Conservation (phyloP, 2,797 vertebrate genomes). For the Carcharodon carcharias region DNA sequence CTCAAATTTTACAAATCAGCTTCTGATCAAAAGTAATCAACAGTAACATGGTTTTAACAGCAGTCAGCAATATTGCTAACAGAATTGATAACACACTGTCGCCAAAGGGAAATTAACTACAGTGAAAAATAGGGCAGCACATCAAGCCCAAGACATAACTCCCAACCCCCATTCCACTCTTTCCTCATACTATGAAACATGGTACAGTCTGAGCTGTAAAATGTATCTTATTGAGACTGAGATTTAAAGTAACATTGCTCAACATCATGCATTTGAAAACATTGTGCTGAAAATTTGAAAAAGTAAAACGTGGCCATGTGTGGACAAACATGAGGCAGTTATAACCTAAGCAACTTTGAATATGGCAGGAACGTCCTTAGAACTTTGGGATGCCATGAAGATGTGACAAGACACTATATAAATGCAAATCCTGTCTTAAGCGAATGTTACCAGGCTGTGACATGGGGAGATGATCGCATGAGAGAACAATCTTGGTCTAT, state of each 20-base stretch:
- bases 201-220: neutral
- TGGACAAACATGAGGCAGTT: neutral
- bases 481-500: neutral
- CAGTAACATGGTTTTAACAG: neutral
- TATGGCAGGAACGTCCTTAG: neutral
- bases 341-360: neutral
- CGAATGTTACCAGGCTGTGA: neutral
- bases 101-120: neutral
- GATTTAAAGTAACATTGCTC: constrained; percentile 1
- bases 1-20: neutral
- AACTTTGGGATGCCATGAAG: neutral
- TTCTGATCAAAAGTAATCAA: constrained; percentile 5
- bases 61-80: neutral
- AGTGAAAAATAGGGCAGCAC: neutral
- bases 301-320: neutral
- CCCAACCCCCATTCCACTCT: neutral
- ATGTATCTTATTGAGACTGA: neutral
- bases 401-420: neutral
- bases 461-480: neutral
- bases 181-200: neutral
- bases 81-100: neutral
- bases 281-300: neutral
- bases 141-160: neutral
- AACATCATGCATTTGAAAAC: neutral
- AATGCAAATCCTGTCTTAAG: neutral